Evolutionary conservation across 2,113 vertebrate genomes (phyloP), one percentile per base, ranked within the genome.

Genomic region (Lepus timidus): DNA sequence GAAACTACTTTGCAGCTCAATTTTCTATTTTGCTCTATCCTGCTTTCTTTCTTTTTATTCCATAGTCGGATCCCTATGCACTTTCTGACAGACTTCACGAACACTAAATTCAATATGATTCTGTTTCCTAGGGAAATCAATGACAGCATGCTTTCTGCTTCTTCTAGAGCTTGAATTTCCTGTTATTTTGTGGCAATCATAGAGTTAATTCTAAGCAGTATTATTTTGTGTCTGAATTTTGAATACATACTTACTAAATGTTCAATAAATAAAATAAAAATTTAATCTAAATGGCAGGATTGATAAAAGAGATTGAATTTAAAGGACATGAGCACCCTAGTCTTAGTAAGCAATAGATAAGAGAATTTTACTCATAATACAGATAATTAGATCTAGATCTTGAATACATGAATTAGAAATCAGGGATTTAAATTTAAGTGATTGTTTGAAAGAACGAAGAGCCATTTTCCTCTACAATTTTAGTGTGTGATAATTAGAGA

Each of bases 371-470:
- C 8, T 82, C 25, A 71, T 79, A 75, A 75, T 88, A 74, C 13
- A 85, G 29, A 93, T 83, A 88, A 93, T 88, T 97, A 85, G 65
- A 96, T 85, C 96, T 16, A 55, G 76, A 93, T 84, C 74, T 92
- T 92, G 73, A 96, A 93, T 79, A 91, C 14, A 92, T 90, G 95
- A 92, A 95, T 96, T 96, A 91, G 86, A 96, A 97, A 95, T 91
- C 71, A 94, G 39, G 23, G 11, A 55, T 76, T 55, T 91, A 73
- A 91, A 89, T 92, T 90, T 95, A 90, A 85, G 78, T 76, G 92
- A 90, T 67, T 79, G 39, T 87, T 31, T 89, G 52, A 25, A 33
- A 62, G 85, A 86, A 27, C 33, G 33, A 73, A 91, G 11, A 20
- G 94, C 62, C 49, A 85, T 82, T 92, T 96, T 1, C 65, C 68